These are phyloP conservation scores for Phorcus lineatus DNA, from an alignment of 2,888 invertebrate species.

Conservation along the genomic window DNA sequence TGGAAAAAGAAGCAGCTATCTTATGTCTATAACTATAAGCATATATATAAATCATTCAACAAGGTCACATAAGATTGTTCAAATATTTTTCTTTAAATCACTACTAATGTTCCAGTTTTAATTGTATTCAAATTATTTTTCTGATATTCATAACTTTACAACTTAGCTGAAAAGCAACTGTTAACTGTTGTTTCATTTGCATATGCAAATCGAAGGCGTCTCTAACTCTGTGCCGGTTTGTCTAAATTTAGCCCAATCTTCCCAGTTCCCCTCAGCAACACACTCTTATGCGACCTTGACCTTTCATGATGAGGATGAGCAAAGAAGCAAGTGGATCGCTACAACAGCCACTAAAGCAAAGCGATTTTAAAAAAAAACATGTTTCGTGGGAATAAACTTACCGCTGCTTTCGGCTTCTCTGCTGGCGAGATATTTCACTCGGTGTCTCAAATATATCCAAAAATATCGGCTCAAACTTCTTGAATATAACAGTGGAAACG, in stretches of 20 bases:
- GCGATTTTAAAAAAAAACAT: neutral
- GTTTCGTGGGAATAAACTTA: conserved; percentile 57
- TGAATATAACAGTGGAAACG: conserved; percentile 94
- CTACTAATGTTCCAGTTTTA: no score
- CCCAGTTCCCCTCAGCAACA: conserved; percentile 10
- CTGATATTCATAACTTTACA: no score
- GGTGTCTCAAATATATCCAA: conserved; percentile 87
- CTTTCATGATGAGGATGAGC: neutral
- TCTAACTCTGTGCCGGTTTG: neutral
- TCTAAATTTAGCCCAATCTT: conserved; percentile 1
- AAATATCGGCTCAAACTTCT: conserved; percentile 92
- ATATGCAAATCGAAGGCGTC: neutral
- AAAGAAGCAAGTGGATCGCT: conserved; percentile 1
- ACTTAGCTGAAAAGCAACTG: neutral
- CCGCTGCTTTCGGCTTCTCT: conserved; percentile 81
- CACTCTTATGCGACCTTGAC: conserved; percentile 9
- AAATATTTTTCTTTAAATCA: no score
- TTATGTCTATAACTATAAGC: no score
- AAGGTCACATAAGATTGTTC: no score
- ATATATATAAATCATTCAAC: no score
- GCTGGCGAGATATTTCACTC: conserved; percentile 80
- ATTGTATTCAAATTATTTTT: no score
- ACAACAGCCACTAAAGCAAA: neutral
- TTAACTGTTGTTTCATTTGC: neutral
- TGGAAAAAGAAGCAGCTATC: neutral